Evolutionary conservation across 2,113 vertebrate species (phyloP).

Genomic region (Actinemys pallida): DNA sequence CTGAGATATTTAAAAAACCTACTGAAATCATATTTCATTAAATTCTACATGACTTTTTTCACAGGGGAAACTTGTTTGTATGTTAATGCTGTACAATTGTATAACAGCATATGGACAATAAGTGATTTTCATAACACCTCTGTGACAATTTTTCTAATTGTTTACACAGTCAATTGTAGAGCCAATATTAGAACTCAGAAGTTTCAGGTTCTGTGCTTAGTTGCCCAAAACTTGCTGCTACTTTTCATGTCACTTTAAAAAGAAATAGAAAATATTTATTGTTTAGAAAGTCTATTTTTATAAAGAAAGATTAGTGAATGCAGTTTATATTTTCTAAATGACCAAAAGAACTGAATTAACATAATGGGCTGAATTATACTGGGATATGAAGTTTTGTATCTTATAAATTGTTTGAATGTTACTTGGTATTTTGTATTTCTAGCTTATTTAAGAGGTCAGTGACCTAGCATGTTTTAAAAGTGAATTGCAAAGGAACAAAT

Average conservation of each 20-base stretch:
- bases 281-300: not conserved
- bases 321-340: not conserved
- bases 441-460: not conserved
- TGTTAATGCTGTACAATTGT: not conserved
- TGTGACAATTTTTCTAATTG: not conserved
- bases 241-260: not conserved
- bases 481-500: slow-evolving; percentile 32
- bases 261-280: not conserved
- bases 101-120: not conserved
- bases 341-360: not conserved
- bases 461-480: not conserved
- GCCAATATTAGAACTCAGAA: not conserved
- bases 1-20: not conserved
- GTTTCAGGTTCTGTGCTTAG: not conserved
- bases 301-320: not conserved
- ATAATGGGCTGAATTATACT: not conserved
- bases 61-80: not conserved
- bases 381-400: not conserved
- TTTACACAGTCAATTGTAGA: not conserved
- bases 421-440: not conserved
- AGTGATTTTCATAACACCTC: not conserved
- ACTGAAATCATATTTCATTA: not conserved
- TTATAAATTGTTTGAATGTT: not conserved
- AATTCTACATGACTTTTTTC: not conserved
- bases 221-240: not conserved